Conservation (phyloP, 2,797 vertebrate species). For the Scyliorhinus canicula region DNA sequence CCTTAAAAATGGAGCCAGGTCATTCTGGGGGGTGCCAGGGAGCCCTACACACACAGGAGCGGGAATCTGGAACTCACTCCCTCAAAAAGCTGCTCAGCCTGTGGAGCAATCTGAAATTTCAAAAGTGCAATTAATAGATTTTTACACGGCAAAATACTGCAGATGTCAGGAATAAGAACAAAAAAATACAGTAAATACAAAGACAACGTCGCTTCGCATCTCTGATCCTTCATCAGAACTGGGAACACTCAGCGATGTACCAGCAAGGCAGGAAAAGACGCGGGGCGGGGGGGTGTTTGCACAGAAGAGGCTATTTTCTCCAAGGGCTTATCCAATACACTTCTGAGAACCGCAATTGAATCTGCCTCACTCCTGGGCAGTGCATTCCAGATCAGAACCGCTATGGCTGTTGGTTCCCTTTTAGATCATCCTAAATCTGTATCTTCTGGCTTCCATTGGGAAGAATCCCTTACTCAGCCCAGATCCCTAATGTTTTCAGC, state of each 20-base stretch:
- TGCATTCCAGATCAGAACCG: no score
- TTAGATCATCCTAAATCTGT: no score
- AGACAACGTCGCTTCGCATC: not conserved
- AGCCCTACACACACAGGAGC: not conserved
- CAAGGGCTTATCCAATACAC: no score
- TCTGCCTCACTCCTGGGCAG: no score
- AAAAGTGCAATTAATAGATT: not conserved
- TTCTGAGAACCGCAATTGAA: no score
- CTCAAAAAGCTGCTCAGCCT: not conserved
- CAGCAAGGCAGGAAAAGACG: no score
- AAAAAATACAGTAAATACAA: not conserved
- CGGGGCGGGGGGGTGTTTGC: no score
- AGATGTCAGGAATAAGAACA: not conserved
- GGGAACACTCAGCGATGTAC: not conserved
- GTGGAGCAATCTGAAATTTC: not conserved
- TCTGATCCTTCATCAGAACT: not conserved
- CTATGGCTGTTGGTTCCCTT: no score
- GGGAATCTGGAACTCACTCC: not conserved
- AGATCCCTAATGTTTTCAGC: no score
- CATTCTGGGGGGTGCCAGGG: not conserved
- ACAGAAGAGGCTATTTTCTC: not conserved
- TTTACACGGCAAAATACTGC: not conserved
- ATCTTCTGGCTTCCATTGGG: no score
- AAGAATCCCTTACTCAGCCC: no score
- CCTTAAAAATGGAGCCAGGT: not conserved